Percentiles rank a stretch among this genome's conserved stretches.
Conservation (phyloP, 2,113 vertebrate genomes). For the Bos indicus region DNA sequence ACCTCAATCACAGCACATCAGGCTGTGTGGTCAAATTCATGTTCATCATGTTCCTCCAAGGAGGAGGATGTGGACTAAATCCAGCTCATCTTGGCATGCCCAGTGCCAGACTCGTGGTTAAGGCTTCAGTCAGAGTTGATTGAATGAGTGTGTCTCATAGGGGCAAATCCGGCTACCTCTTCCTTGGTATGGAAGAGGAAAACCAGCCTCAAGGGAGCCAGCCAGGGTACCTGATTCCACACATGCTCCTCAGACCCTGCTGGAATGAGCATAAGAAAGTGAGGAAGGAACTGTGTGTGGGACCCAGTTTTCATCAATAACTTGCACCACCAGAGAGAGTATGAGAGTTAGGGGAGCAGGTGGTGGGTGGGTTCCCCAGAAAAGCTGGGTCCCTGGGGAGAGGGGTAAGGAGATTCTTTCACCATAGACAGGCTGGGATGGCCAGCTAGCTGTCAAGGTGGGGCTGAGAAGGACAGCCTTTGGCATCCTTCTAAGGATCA, state of each 20-base stretch:
- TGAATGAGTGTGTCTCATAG: neutral
- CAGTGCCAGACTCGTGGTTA: neutral
- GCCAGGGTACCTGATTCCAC: neutral
- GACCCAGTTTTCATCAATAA: neutral
- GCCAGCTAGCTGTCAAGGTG: neutral
- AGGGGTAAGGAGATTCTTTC: neutral
- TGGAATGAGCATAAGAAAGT: neutral
- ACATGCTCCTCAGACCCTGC: neutral
- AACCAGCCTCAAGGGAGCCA: neutral
- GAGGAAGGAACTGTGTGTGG: accelerated
- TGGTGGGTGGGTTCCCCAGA: neutral
- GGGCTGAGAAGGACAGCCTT: neutral
- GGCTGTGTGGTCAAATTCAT: neutral
- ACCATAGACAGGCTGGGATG: neutral
- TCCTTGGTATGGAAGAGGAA: neutral
- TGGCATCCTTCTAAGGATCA: neutral
- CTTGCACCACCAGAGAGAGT: neutral
- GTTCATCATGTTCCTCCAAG: neutral
- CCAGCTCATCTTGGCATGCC: neutral
- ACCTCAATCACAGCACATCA: neutral
- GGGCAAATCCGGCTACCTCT: neutral
- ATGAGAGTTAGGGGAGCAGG: neutral
- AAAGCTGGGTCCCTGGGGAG: neutral
- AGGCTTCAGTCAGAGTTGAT: neutral
- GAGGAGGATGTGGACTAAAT: neutral